These are phyloP conservation scores for Deroplatys truncata DNA, from an alignment of 2,888 invertebrate species.

Conservation along the genomic window DNA sequence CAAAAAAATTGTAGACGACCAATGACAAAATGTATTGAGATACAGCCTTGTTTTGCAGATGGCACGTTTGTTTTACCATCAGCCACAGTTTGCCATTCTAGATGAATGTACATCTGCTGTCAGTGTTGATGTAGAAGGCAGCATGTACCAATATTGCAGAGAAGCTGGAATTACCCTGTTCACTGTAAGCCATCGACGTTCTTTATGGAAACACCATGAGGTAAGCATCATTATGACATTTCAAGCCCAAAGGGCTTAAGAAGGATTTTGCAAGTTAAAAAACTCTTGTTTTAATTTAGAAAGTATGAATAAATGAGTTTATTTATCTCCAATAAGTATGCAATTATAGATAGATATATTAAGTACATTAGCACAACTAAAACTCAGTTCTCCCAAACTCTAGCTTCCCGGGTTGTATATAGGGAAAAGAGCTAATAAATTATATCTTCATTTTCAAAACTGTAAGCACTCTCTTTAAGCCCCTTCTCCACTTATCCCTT, in stretches of 20 bases:
- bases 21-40: neutral
- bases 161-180: slow-evolving; percentile 88
- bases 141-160: slow-evolving; percentile 92
- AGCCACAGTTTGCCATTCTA: slow-evolving; percentile 96
- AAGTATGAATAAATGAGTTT: too few relatives aligned
- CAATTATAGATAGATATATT: too few relatives aligned
- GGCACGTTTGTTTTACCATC: slow-evolving; percentile 95
- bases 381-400: too few relatives aligned
- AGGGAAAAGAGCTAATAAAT: too few relatives aligned
- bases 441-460: too few relatives aligned
- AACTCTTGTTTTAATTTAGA: too few relatives aligned
- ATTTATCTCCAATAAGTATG: too few relatives aligned
- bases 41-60: slow-evolving; percentile 53
- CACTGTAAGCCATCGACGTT: slow-evolving; percentile 95
- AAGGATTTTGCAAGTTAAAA: neutral
- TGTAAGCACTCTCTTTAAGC: too few relatives aligned
- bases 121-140: slow-evolving; percentile 96
- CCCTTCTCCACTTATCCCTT: too few relatives aligned
- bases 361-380: too few relatives aligned
- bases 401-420: too few relatives aligned
- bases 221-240: slow-evolving; percentile 42
- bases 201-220: slow-evolving; percentile 96
- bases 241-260: neutral
- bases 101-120: slow-evolving; percentile 99
- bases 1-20: neutral